Base-by-base conservation (phyloP, 2,113 vertebrate species). In the Apteryx mantelli region DNA sequence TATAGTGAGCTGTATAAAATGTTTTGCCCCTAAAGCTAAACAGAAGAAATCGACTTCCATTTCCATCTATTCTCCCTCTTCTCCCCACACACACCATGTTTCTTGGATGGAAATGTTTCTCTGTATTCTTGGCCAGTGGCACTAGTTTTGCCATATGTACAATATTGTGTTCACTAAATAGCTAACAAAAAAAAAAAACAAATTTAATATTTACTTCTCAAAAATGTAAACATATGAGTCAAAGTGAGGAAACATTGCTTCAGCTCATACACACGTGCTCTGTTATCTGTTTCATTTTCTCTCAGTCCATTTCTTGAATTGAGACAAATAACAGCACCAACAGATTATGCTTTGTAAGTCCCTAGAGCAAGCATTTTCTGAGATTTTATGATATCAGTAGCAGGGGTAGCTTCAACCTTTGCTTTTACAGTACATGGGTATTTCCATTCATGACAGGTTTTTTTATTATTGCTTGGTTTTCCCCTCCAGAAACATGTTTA, bases 101-200 rank as follows among this genome's bases (percentile, higher is more conserved):
- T 94, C 84, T 77, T 88, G 48, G 66, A 86, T 91, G 22, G 32
- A 93, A 89, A 40, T 66, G 17, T 86, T 79, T 86, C 69, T 91
- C 87, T 70, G 36, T 93, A 52, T 95, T 63, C 26, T 86, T 95
- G 91, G 84, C 93, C 95, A 96, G 86, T 93, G 93, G 93, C 82
- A 87, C 32, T 63, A 42, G 40, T 93, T 90, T 95, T 96, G 53
- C 86, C 93, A 92, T 94, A 90, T 92, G 85, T 80, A 86, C 93
- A 91, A 91, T 36, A 66, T 12, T 42, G 58, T 89, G 74, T 82
- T 94, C 60, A 79, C 91, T 93, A 91, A 96, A 94, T 58, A 95
- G 42, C 84, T 92, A 95, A 73, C 48, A 60, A 90, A 32, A 40
- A 55, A 55, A 61, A 19, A 74, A 79, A n/a, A 1, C 7, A 70